Evolutionary conservation across 2,888 invertebrate species (phyloP).

Genomic region (Apocheima hispidaria): DNA sequence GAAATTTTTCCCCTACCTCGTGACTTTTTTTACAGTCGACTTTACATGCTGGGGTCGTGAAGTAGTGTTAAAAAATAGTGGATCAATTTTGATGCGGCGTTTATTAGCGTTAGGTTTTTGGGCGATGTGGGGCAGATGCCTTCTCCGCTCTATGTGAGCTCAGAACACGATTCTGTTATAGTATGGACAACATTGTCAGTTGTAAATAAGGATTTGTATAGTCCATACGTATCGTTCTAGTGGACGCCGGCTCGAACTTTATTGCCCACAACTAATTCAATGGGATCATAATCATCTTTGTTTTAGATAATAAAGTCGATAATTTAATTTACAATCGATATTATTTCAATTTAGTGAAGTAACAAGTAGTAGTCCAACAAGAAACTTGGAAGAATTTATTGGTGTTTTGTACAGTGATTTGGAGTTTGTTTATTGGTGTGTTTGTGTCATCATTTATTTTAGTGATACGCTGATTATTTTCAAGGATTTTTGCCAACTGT

Average conservation of each 20-base stretch:
- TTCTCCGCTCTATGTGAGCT: constrained; percentile 75
- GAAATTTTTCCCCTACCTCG: constrained; percentile 85
- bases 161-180: constrained; percentile 75
- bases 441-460: constrained; percentile 69
- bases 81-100: constrained; percentile 71
- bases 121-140: constrained; percentile 73
- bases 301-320: constrained; percentile 52
- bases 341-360: constrained; percentile 57
- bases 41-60: constrained; percentile 79
- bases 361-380: too few relatives aligned
- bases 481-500: constrained; percentile 70
- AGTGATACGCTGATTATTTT: constrained; percentile 56
- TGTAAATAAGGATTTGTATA: constrained; percentile 86
- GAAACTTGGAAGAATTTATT: constrained; percentile 71
- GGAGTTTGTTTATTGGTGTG: constrained; percentile 73
- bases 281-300: constrained; percentile 57
- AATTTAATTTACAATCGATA: constrained; percentile 50
- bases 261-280: constrained; percentile 61
- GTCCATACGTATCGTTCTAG: constrained; percentile 82
- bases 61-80: constrained; percentile 80
- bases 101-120: constrained; percentile 69
- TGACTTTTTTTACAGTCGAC: constrained; percentile 83
- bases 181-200: constrained; percentile 84
- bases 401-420: constrained; percentile 65
- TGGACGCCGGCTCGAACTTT: constrained; percentile 67